Evolutionary conservation across 2,113 vertebrate species (phyloP).

Genomic region (Oxyruncus cristatus): DNA sequence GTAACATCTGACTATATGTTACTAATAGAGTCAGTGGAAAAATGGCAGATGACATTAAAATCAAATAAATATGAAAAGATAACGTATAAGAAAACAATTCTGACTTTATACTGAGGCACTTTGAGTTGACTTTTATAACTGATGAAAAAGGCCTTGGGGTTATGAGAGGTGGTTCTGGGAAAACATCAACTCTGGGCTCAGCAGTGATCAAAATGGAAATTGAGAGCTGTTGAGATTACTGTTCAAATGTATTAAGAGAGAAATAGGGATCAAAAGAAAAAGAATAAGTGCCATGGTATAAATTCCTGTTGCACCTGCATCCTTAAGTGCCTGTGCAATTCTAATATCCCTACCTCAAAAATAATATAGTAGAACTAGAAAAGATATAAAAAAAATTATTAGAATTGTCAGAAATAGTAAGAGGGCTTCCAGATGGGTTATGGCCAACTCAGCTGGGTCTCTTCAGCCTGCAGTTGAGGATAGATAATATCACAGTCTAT

Average conservation of each 20-base stretch:
- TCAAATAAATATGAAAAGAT: not conserved
- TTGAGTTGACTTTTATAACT: not conserved
- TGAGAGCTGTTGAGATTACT: not conserved
- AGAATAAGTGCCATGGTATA: not conserved
- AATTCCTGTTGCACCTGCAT: not conserved
- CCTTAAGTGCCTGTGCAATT: not conserved
- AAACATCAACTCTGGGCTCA: not conserved
- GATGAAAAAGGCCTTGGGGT: not conserved
- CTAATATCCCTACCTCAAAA: not conserved
- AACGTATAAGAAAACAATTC: not conserved
- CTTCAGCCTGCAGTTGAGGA: not conserved
- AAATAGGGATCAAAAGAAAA: not conserved
- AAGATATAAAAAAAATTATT: not conserved
- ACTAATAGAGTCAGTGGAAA: not conserved
- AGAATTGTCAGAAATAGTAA: not conserved
- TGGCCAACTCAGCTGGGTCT: not conserved
- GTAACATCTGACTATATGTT: too few relatives aligned
- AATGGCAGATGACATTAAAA: not conserved
- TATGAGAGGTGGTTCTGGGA: not conserved
- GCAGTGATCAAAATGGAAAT: not conserved
- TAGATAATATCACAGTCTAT: not conserved
- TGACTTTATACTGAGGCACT: not conserved
- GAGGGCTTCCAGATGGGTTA: not conserved
- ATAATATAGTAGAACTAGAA: not conserved
- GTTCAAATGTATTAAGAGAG: not conserved